phyloP scores from a whole-genome alignment of 2,888 invertebrate species.

The Bhutanitis thaidina region DNA sequence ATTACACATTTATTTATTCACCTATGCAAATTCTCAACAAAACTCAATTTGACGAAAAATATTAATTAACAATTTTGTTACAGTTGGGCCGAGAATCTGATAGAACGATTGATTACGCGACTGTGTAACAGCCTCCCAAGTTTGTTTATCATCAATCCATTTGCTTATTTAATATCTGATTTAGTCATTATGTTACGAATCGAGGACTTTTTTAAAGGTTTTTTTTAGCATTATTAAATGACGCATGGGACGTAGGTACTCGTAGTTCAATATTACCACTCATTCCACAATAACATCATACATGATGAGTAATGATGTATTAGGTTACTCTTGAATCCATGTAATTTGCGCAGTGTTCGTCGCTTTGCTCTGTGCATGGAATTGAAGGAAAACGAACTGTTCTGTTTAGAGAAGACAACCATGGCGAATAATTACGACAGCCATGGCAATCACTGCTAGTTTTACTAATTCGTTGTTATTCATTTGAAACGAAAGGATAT shows the following conservation, averaged over 20 bases:
- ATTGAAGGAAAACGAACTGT: neutral
- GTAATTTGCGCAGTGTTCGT: neutral
- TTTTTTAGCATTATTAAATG: neutral
- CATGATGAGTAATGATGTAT: neutral
- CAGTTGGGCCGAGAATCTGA: neutral
- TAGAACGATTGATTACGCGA: neutral
- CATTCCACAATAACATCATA: neutral
- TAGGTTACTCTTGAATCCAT: neutral
- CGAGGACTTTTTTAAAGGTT: no score
- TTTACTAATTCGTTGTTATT: neutral
- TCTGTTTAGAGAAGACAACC: neutral
- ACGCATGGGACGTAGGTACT: neutral
- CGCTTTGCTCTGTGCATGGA: neutral
- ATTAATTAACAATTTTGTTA: no score
- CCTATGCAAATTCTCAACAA: no score
- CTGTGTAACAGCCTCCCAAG: constrained; percentile 6
- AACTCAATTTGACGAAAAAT: no score
- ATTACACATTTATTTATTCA: no score
- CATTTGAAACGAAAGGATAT: neutral
- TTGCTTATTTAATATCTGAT: no score
- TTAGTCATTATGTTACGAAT: no score
- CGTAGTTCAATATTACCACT: neutral
- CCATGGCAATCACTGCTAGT: neutral
- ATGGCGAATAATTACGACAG: neutral
- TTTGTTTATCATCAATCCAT: neutral